A percentile compares a stretch with the other conserved stretches of the same genome.
Conservation (phyloP, 2,888 invertebrate species). For the Anticlea derivata region DNA sequence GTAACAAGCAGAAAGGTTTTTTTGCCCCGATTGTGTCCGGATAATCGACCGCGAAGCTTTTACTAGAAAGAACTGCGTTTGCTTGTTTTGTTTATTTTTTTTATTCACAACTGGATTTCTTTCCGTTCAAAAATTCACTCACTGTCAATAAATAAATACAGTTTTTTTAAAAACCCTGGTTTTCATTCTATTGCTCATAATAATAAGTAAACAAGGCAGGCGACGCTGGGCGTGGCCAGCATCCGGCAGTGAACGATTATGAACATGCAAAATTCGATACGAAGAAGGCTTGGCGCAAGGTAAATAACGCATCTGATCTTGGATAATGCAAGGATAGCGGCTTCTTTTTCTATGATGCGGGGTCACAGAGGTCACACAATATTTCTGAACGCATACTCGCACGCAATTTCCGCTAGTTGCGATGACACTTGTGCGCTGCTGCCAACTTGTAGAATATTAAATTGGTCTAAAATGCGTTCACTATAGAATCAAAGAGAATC, state of each 20-base stretch:
- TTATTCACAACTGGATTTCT: conserved; percentile 13
- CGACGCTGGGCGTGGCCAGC: no score
- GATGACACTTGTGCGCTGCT: conserved; percentile 19
- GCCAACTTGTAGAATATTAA: conserved; percentile 13
- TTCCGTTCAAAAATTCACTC: conserved; percentile 12
- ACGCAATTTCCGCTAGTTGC: conserved; percentile 2
- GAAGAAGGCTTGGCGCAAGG: background rate
- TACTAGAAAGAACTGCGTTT: conserved; percentile 16
- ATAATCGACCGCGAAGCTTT: background rate
- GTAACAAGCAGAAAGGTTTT: background rate
- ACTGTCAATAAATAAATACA: no score
- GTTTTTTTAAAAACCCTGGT: no score
- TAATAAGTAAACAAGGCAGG: no score
- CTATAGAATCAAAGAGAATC: no score
- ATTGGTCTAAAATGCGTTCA: conserved; percentile 10
- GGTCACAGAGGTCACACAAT: conserved; percentile 6
- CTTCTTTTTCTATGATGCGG: no score
- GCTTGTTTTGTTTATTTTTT: conserved; percentile 21
- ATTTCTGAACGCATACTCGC: conserved; percentile 4
- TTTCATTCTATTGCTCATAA: no score
- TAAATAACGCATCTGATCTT: no score
- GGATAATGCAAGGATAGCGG: no score
- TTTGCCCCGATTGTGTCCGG: background rate
- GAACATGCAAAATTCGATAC: no score
- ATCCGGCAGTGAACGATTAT: no score